Percentiles rank a stretch among this genome's conserved stretches.
phyloP scores from a whole-genome alignment of 1,140 invertebrate species.

The Coelopa frigida region DNA sequence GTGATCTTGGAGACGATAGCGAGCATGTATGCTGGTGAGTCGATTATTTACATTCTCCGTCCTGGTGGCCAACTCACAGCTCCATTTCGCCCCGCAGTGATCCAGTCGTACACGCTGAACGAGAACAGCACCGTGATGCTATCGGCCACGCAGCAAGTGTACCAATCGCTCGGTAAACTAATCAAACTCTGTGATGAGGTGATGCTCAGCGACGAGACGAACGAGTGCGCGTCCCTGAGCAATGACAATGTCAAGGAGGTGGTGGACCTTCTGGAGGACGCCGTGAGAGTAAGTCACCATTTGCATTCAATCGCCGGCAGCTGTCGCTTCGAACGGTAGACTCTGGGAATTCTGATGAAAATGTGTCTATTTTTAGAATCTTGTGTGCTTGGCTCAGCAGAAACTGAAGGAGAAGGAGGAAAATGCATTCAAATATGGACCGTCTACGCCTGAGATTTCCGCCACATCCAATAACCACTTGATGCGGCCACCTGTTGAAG shows the following conservation, averaged over 20 bases:
- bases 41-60: background rate
- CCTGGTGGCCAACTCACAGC: background rate
- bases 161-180: constrained; percentile 76
- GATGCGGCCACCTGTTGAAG: constrained; percentile 27
- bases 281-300: constrained; percentile 64
- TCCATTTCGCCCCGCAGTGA: constrained; percentile 26
- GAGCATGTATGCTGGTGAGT: constrained; percentile 68
- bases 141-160: constrained; percentile 78
- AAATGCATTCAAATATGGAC: constrained; percentile 13
- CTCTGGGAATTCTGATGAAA: too few species aligned
- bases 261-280: constrained; percentile 67
- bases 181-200: constrained; percentile 86
- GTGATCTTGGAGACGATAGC: constrained; percentile 86
- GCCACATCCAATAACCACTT: constrained; percentile 12
- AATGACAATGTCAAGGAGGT: constrained; percentile 70
- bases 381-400: constrained; percentile 57
- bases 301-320: background rate
- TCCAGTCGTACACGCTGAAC: constrained; percentile 58
- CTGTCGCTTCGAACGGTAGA: background rate
- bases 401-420: constrained; percentile 55
- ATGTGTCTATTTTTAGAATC: constrained; percentile 47
- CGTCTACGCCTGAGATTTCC: constrained; percentile 5
- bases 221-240: constrained; percentile 54
- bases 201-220: constrained; percentile 53
- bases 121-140: constrained; percentile 57